Percentiles rank a stretch among this genome's conserved stretches.
These are phyloP conservation scores for Actias luna DNA, from an alignment of 2,888 invertebrate genomes.

Conservation along the genomic window DNA sequence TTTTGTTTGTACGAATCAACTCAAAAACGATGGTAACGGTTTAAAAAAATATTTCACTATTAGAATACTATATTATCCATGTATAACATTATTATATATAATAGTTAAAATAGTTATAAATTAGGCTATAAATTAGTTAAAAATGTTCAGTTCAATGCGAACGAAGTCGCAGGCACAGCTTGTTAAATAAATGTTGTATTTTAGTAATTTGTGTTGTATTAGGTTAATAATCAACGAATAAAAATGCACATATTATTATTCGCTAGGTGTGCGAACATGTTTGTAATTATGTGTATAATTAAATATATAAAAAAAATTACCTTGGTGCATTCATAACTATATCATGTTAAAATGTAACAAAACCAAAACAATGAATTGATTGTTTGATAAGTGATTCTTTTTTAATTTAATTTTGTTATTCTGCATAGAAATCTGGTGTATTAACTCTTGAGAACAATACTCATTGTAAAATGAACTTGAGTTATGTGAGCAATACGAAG, in stretches of 20 bases:
- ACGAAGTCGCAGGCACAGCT: too few species aligned
- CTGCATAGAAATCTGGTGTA: not conserved
- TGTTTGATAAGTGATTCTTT: not conserved
- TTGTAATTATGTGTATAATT: not conserved
- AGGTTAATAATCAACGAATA: too few species aligned
- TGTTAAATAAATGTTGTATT: too few species aligned
- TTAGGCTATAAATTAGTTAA: too few species aligned
- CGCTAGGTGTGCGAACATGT: not conserved
- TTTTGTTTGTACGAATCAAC: too few species aligned
- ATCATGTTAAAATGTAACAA: not conserved
- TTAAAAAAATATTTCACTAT: too few species aligned
- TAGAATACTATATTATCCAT: too few species aligned
- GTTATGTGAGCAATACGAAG: slow-evolving; percentile 10
- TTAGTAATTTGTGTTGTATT: too few species aligned
- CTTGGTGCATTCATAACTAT: not conserved
- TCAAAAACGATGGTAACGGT: too few species aligned
- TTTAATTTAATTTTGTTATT: not conserved
- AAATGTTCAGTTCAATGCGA: too few species aligned
- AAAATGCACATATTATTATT: not conserved
- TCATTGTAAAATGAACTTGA: slow-evolving; percentile 4
- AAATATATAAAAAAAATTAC: not conserved
- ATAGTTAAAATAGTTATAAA: too few species aligned
- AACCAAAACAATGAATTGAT: not conserved
- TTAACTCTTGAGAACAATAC: not conserved
- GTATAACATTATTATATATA: too few species aligned